Percentiles rank a stretch among this genome's conserved stretches.
Evolutionary conservation across 2,888 invertebrate genomes (phyloP).

Genomic region (Perithous albicinctus): DNA sequence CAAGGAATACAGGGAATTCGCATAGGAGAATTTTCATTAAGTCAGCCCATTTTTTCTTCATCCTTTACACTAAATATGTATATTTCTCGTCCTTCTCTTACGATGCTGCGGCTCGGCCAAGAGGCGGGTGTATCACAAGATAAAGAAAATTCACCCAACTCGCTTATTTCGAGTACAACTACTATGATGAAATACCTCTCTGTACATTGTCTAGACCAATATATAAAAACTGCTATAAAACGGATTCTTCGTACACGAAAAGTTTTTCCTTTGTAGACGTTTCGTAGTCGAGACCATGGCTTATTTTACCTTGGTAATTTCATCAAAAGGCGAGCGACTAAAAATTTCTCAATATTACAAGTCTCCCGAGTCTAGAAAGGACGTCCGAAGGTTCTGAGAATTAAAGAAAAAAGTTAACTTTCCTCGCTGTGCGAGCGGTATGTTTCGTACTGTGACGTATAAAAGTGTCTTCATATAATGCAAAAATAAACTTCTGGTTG

Average conservation of each 20-base stretch:
- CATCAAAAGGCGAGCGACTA: conserved; percentile 49
- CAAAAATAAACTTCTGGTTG: background rate
- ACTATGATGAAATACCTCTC: conserved; percentile 63
- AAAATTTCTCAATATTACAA: conserved; percentile 56
- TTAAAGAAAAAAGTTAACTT: conserved; percentile 20
- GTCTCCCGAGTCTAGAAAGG: conserved; percentile 18
- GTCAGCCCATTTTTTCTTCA: conserved; percentile 25
- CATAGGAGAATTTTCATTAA: conserved; percentile 66
- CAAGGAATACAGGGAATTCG: conserved; percentile 41
- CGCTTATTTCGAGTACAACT: conserved; percentile 58
- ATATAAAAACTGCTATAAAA: conserved; percentile 24
- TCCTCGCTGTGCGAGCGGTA: background rate
- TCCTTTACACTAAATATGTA: conserved; percentile 1
- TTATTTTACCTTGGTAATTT: conserved; percentile 59
- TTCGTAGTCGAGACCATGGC: conserved; percentile 4
- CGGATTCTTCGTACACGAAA: conserved; percentile 51
- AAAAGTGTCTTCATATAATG: background rate
- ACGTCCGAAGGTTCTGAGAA: background rate
- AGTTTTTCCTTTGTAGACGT: conserved; percentile 60
- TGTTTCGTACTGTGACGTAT: background rate
- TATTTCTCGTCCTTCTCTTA: background rate
- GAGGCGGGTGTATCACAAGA: conserved; percentile 38
- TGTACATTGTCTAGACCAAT: conserved; percentile 38
- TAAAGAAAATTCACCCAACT: conserved; percentile 65
- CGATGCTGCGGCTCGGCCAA: background rate